Evolutionary conservation across 2,797 vertebrate genomes (phyloP), one percentile per base, ranked within the genome.

Genomic region (Bucorvus abyssinicus): DNA sequence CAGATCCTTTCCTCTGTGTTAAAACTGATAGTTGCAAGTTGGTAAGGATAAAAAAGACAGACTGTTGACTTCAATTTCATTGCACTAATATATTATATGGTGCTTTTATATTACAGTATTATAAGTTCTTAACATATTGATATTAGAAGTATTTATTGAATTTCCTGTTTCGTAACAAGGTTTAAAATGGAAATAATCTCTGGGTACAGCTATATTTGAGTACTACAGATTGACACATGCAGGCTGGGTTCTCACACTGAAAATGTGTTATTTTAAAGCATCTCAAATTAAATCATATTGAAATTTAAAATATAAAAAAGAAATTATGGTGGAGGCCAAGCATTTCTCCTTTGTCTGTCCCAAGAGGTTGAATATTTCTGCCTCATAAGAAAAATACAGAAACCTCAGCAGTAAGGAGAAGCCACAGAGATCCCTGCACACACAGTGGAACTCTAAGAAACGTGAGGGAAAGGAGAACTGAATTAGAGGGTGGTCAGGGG

Each of bases 1-100:
- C 81, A 94, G 60, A 89, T 83, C 68, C 67, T 84, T 96, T 96
- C 94, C 95, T 89, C 80, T 81, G 34, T 57, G 82, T 94, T 90
- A 84, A 75, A 94, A 71, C 64, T 65, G 67, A 82, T 23, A 90
- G 88, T 38, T 90, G 30, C 56, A 82, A 80, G 77, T 84, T 87
- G 44, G 52, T 77, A 83, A 82, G 64, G 78, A 93, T 90, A 83
- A 91, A 89, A 95, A 69, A 65, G 64, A 36, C 55, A 87, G 47
- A 74, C 26, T 38, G 34, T 27, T 55, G 22, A 70, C 71, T 91
- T 78, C 85, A 86, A 69, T 87, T 95, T 94, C 69, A 69, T 5
- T 88, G 84, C 50, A 90, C 23, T 84, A 87, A 87, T 57, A 78
- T 6, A 70, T 10, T 87, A 17, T 13, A 57, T 22, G 23, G 52